Base-by-base conservation (phyloP, 2,113 vertebrate species). In the Poeciliopsis retropinna region DNA sequence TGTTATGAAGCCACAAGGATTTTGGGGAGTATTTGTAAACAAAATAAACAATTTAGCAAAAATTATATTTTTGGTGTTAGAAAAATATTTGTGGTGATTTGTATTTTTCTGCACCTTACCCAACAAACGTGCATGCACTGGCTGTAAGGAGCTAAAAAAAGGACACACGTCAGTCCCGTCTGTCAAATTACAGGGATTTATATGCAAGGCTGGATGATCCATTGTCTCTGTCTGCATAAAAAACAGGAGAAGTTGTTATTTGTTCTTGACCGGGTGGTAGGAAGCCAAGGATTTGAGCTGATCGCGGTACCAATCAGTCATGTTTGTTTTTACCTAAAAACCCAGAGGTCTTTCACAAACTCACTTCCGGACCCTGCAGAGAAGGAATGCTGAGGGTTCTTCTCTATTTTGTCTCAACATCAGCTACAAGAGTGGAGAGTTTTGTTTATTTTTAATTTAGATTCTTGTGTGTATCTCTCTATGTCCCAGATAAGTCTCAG, bases 321-420 rank as follows among this genome's bases (percentile, higher is more conserved):
- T 27, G 14, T 27, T 44, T 22, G 15, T 44, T 22, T 74, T 72
- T 77, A 47, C 44, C 60, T 64, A 69, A 77, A 86, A 79, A 34
- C 32, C 69, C 61, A n/a, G 51, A 9, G 22, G n/a, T 57, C 22
- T 9, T 57, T 57, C 51, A 57, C 51, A 57, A 57, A 57, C 51
- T 57, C 51, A 57, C 51, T 25, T n/a, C 51, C 2, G 37, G 62
- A 79, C 81, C 91, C 76, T 28, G 79, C 65, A 68, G 66, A 84
- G 85, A 39, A 78, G 87, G 86, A 92, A 91, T 83, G 89, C 84
- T 75, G 80, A 82, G 60, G 76, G 65, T 83, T 82, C 84, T n/a
- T 12, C 78, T 80, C 76, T 80, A 30, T 73, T 41, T 76, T 32
- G 39, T 61, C 65, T 80, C 47, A 60, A 31, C 65, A 17, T 57